These are phyloP conservation scores for Pantherophis vulpinus DNA, from an alignment of 2,797 vertebrate species.

Conservation along the genomic window DNA sequence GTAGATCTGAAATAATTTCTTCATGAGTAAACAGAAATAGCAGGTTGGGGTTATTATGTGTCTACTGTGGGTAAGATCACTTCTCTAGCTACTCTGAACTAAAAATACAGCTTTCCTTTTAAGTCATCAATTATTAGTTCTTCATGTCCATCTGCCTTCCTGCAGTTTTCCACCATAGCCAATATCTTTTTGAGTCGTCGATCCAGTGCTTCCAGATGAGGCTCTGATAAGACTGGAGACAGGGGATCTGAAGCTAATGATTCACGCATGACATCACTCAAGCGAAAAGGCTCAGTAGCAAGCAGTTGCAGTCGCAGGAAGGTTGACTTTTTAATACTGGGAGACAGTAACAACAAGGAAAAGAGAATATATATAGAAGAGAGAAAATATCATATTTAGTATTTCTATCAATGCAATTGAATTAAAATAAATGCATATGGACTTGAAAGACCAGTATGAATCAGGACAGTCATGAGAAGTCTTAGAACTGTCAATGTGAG, in stretches of 20 bases:
- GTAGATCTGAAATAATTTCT: background rate
- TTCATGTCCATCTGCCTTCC: fast-evolving
- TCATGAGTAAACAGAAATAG: background rate
- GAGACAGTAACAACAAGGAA: background rate
- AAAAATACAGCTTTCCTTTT: background rate
- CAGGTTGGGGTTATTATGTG: background rate
- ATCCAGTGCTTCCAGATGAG: constrained; percentile 52
- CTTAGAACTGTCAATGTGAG: background rate
- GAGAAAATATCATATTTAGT: background rate
- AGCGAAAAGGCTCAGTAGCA: constrained; percentile 49
- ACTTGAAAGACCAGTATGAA: background rate
- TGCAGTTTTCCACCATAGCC: background rate
- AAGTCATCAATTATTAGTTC: constrained; percentile 51
- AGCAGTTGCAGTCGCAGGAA: constrained; percentile 58
- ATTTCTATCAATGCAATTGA: background rate
- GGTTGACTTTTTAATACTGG: constrained; percentile 63
- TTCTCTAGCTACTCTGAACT: fast-evolving
- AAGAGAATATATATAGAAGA: background rate
- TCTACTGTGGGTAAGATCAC: background rate
- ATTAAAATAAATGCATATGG: background rate
- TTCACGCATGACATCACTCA: constrained; percentile 57
- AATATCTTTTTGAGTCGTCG: constrained; percentile 48
- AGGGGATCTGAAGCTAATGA: constrained; percentile 51
- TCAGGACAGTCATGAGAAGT: background rate
- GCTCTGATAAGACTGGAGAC: constrained; percentile 55